These are phyloP conservation scores for Xestia sexstrigata DNA, from an alignment of 2,888 invertebrate genomes.

Conservation along the genomic window DNA sequence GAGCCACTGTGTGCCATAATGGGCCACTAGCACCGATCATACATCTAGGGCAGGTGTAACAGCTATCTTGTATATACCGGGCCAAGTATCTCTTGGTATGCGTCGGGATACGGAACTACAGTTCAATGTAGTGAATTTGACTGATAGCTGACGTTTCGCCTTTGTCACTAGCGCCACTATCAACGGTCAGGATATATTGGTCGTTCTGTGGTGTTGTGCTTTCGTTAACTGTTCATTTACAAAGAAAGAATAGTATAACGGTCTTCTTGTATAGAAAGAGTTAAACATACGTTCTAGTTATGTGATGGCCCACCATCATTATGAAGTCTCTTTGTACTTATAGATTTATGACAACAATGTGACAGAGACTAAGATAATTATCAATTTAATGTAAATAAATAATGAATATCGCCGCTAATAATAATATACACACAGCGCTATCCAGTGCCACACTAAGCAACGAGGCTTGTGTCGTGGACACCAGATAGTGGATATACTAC, in stretches of 20 bases:
- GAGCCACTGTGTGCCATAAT: slow-evolving; percentile 4
- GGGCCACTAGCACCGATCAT: slow-evolving; percentile 14
- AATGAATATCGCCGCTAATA: too few species aligned
- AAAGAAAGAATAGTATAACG: slow-evolving; percentile 18
- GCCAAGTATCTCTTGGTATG: slow-evolving; percentile 10
- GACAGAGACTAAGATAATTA: not conserved
- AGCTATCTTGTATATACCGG: slow-evolving; percentile 24
- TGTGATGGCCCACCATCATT: not conserved
- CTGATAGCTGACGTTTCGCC: slow-evolving; percentile 10
- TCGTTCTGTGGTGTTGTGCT: not conserved
- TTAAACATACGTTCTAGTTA: not conserved
- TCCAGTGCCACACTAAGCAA: too few species aligned
- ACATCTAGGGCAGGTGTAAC: slow-evolving; percentile 28
- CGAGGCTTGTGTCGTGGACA: too few species aligned
- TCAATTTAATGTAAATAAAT: not conserved
- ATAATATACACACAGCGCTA: too few species aligned
- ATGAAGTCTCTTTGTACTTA: not conserved
- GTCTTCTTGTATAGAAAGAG: not conserved
- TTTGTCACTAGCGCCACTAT: slow-evolving; percentile 6
- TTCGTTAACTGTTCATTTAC: slow-evolving; percentile 26
- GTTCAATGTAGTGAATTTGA: slow-evolving; percentile 26
- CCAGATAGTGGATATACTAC: too few species aligned
- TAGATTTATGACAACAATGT: not conserved
- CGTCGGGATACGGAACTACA: not conserved
- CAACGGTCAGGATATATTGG: slow-evolving; percentile 8